These are phyloP conservation scores for Aldrovandia affinis DNA, from an alignment of 2,797 vertebrate genomes.

Conservation along the genomic window DNA sequence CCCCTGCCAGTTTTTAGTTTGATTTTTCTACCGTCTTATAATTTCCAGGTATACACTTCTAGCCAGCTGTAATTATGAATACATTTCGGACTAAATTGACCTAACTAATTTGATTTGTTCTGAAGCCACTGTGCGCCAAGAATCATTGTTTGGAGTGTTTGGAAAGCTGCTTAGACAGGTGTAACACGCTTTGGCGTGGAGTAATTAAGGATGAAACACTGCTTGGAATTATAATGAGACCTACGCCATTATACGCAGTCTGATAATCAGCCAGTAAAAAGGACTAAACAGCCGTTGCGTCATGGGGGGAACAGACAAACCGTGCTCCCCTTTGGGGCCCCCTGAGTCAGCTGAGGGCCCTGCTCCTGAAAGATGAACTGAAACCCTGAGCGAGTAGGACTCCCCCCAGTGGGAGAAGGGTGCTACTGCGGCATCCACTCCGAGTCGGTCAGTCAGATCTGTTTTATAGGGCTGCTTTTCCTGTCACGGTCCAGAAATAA, in stretches of 20 bases:
- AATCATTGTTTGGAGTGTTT: slow-evolving; percentile 9
- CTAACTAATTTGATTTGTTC: slow-evolving; percentile 13
- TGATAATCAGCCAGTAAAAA: slow-evolving; percentile 39
- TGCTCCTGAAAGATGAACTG: not conserved
- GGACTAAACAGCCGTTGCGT: not conserved
- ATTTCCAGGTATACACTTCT: too few species aligned
- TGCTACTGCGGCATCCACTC: not conserved
- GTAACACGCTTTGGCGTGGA: slow-evolving; percentile 2
- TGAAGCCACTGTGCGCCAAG: not conserved
- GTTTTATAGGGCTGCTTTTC: not conserved
- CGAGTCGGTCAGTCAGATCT: not conserved
- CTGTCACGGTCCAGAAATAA: not conserved
- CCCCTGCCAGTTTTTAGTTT: too few species aligned
- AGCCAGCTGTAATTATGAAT: not conserved
- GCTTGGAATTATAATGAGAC: slow-evolving; percentile 63
- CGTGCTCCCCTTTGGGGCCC: not conserved
- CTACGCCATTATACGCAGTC: slow-evolving; percentile 64
- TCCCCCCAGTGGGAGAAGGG: not conserved
- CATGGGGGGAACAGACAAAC: not conserved
- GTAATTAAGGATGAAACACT: slow-evolving; percentile 23
- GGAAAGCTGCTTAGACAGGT: slow-evolving; percentile 2
- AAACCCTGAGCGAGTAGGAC: not conserved
- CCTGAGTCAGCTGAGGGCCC: not conserved
- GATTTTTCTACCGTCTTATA: too few species aligned
- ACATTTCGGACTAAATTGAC: not conserved